phyloP scores from a whole-genome alignment of 1,140 invertebrate species.

The Scaptomyza hsui region DNA sequence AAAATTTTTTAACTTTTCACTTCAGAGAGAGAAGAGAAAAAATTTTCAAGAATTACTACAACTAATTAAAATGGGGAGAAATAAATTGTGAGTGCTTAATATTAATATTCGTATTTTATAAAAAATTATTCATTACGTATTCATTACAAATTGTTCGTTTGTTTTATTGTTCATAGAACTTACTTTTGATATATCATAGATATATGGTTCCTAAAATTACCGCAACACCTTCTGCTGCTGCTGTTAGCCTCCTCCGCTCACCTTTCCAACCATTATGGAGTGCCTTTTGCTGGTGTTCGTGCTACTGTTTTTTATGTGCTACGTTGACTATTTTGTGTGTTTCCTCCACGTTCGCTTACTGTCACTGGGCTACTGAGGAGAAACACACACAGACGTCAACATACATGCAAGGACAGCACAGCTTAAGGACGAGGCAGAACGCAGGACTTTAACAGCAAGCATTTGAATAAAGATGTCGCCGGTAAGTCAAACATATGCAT shows the following conservation, averaged over 20 bases:
- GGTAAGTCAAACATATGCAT: slow-evolving; percentile 72
- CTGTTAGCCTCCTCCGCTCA: not conserved
- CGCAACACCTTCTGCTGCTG: slow-evolving; percentile 85
- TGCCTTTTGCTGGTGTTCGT: not conserved
- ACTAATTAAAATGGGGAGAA: slow-evolving; percentile 27
- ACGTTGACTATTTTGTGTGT: not conserved
- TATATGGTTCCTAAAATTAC: slow-evolving; percentile 96
- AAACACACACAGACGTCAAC: slow-evolving; percentile 11
- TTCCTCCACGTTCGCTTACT: slow-evolving; percentile 57
- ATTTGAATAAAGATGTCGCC: slow-evolving; percentile 78
- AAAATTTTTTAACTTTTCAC: slow-evolving; percentile 71
- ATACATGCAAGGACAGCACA: slow-evolving; percentile 5
- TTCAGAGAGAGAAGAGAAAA: slow-evolving; percentile 58
- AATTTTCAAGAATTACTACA: slow-evolving; percentile 67
- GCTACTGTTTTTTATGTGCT: not conserved
- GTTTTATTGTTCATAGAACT: slow-evolving; percentile 94
- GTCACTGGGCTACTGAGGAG: slow-evolving; percentile 54
- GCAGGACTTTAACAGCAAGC: slow-evolving; percentile 43
- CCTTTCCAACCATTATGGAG: not conserved
- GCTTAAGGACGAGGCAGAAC: slow-evolving; percentile 16
- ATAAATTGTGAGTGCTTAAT: slow-evolving; percentile 15
- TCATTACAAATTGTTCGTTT: slow-evolving; percentile 65
- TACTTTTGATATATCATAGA: slow-evolving; percentile 97
- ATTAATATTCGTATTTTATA: slow-evolving; percentile 3
- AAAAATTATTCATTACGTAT: slow-evolving; percentile 27